Percentiles rank a stretch among this genome's conserved stretches.
phyloP scores from a whole-genome alignment of 2,113 vertebrate genomes.

The Bombycilla garrulus region DNA sequence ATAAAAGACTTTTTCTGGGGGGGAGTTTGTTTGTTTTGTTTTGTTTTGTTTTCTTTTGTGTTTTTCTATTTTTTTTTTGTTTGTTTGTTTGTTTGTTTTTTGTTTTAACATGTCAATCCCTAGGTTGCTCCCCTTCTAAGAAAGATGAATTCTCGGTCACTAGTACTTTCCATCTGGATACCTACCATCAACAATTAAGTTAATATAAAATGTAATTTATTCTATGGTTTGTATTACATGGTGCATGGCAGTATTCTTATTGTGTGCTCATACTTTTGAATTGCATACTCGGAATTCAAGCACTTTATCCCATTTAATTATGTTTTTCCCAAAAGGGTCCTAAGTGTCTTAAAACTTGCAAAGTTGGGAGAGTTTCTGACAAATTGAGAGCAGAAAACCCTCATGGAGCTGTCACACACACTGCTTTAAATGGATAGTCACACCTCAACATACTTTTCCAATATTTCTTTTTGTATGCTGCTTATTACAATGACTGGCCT shows the following conservation, averaged over 20 bases:
- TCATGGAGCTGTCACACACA: background rate
- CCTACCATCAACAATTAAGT: background rate
- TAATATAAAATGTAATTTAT: background rate
- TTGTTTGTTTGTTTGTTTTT: no score
- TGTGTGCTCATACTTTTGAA: background rate
- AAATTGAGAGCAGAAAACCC: constrained; percentile 5
- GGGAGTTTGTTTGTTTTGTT: no score
- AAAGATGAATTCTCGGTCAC: background rate
- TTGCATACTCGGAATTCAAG: background rate
- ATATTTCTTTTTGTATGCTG: constrained; percentile 58
- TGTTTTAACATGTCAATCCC: background rate
- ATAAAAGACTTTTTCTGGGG: rapidly evolving
- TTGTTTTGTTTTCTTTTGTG: no score
- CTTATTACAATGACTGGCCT: constrained; percentile 66
- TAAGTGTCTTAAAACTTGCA: background rate
- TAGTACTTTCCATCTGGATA: background rate
- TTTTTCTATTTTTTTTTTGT: no score
- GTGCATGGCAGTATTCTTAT: background rate
- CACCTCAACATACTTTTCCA: constrained; percentile 1
- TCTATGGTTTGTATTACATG: background rate
- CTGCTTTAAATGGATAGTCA: constrained; percentile 45
- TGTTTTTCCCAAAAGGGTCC: background rate
- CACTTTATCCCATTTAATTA: background rate
- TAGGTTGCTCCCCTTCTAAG: background rate
- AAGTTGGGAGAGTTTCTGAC: background rate